phyloP scores from a whole-genome alignment of 1,140 invertebrate genomes.

The Mya arenaria region DNA sequence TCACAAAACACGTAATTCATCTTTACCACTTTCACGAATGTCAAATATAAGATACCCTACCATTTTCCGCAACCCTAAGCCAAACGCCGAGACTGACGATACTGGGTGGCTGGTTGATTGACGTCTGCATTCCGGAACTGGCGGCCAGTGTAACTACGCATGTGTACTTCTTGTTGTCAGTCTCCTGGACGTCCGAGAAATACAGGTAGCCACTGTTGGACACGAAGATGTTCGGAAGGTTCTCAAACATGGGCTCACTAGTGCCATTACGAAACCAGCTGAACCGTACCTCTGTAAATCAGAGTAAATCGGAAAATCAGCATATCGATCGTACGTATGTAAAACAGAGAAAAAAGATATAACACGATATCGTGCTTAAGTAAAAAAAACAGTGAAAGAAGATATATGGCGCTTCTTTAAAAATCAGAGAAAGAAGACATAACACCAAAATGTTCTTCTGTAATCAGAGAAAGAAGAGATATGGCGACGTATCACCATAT shows the following conservation, averaged over 20 bases:
- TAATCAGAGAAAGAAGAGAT: too few relatives aligned
- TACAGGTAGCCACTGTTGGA: conserved; percentile 46
- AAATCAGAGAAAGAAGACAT: too few relatives aligned
- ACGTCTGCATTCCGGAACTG: not conserved
- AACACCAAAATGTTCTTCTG: too few relatives aligned
- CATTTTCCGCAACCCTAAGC: conserved; percentile 27
- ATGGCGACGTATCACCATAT: too few relatives aligned
- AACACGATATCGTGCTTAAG: not conserved
- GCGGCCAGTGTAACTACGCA: conserved; percentile 44
- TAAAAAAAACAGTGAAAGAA: not conserved
- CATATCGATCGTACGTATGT: not conserved
- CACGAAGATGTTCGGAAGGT: conserved; percentile 42
- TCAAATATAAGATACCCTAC: too few relatives aligned
- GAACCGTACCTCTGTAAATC: conserved; percentile 28
- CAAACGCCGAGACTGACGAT: conserved; percentile 27
- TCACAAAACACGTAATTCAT: too few relatives aligned
- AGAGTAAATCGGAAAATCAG: not conserved
- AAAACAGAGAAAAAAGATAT: not conserved
- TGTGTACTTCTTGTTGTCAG: conserved; percentile 42
- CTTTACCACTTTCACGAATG: too few relatives aligned
- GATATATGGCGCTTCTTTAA: too few relatives aligned
- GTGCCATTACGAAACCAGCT: conserved; percentile 37
- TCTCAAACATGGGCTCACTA: conserved; percentile 2
- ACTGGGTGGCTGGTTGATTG: conserved; percentile 30
- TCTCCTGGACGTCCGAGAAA: conserved; percentile 44